Evolutionary conservation across 1,140 invertebrate species (phyloP), one percentile per base, ranked within the genome.

Genomic region (Phthorimaea operculella): DNA sequence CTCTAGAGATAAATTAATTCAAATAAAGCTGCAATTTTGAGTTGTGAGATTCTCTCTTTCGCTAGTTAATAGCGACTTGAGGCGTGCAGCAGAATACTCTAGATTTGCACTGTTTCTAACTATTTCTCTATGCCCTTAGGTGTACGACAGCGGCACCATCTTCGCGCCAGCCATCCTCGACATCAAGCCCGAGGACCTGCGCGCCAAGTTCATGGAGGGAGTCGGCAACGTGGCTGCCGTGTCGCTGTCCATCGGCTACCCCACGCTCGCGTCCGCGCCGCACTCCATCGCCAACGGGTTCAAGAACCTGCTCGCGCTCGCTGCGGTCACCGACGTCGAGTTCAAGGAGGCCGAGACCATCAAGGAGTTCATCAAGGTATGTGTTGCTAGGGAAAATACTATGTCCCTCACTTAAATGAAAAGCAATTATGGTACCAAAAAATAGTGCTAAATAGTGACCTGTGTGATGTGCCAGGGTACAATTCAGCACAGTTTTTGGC

Each of bases 211-310:
- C 89, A 87, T 96, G 88, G 89, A 90, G 74, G 98, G 97, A 70
- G 96, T 99, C 47, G 91, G 92, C 54, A 98, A 98, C 73, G 88
- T 99, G 64, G 98, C 98, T 52, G 89, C 96, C n/a, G 89, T 99
- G 4, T 99, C 94, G 76, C 90, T 99, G 74, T 86, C 90, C 33
- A 96, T 99, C 74, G 94, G 95, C 33, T 99, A 99, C 87, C 98
- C 98, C 58, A 99, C 97, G 12, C 85, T 97, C 60, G 98, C 96
- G 42, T 99, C 98, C 53, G 97, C 91, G 33, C 97, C 98, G 36
- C 98, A 99, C 88, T 97, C 95, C 77, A 92, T 99, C 71, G 93
- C 94, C 79, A 98, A 99, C 76, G 98, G 97, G 54, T 98, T 99
- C 90, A 99, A 98, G 90, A 98, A 98, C 86, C 87, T 99, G 68